Evolutionary conservation across 2,113 vertebrate genomes (phyloP), one percentile per base, ranked within the genome.

Genomic region (Malurus elegans): DNA sequence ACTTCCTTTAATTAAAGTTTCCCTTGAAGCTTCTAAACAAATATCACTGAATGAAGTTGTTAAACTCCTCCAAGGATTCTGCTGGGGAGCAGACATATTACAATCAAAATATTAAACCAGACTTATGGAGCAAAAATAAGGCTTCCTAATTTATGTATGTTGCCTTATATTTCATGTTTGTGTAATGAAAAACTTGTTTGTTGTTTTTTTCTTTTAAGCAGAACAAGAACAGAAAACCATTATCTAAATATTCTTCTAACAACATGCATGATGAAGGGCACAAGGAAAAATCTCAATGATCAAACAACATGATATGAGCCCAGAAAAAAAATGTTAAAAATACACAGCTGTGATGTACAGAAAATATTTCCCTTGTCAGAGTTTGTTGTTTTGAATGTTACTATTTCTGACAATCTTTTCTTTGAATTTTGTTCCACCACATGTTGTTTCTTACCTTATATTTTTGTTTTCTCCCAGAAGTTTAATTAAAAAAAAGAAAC

Each of bases 11-110:
- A 76, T 80, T 86, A 73, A 85, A 74, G 29, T 53, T 90, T 70
- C 42, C 31, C 40, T 88, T 92, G 56, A 92, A 88, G 20, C 14
- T 20, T 80, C 57, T 88, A 88, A 88, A 72, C 38, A 90, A 93
- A 54, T 29, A 69, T 19, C 1, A 2, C 20, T 70, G 58, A 76
- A 86, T 70, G 18, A 70, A 62, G 24, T 28, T 56, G 25, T 36
- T 66, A 65, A 90, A 76, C 25, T 73, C 38, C 60, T 80, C 60
- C 61, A 18, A 19, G 28, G 17, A 54, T 69, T 40, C 23, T 50
- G 24, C 1, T 34, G 18, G 11, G 45, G 12, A 90, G 34, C 15
- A 62, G 50, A 48, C 8, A 31, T 36, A 54, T 16, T 40, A n/a
- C 14, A 90, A 80, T 34, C n/a, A 75, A 86, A 85, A 66, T 9